Conservation (phyloP, 2,113 vertebrate species). For the Etheostoma cragini region DNA sequence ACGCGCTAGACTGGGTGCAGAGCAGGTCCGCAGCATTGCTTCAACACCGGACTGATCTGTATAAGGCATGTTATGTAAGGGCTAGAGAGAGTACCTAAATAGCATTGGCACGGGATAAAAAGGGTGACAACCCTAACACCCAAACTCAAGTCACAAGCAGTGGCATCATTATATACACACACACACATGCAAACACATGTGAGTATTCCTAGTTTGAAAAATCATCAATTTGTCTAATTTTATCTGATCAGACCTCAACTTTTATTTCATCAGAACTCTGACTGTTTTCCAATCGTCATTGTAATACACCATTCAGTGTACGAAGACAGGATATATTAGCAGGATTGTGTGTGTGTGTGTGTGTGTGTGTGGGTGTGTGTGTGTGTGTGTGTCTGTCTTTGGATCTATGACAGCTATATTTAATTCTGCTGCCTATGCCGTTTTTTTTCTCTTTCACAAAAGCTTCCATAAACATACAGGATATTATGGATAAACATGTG, state of each 20-base stretch:
- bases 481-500: slow-evolving; percentile 68
- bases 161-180: slow-evolving; percentile 5
- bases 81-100: slow-evolving; percentile 45
- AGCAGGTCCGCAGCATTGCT: background rate
- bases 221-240: background rate
- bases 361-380: too few relatives aligned
- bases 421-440: background rate
- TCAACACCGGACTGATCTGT: background rate
- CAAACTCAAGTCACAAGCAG: slow-evolving; percentile 38
- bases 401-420: slow-evolving; percentile 40
- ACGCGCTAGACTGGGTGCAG: background rate
- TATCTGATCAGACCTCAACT: background rate
- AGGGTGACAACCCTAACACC: slow-evolving; percentile 59
- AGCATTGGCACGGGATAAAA: slow-evolving; percentile 43
- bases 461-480: slow-evolving; percentile 54
- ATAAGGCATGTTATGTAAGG: slow-evolving; percentile 44
- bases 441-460: background rate
- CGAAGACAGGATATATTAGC: slow-evolving; percentile 17
- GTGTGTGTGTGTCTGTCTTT: background rate
- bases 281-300: slow-evolving; percentile 14
- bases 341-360: slow-evolving; percentile 1
- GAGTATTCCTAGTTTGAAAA: background rate
- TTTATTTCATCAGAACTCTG: background rate
- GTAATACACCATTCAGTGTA: background rate
- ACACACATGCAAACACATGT: slow-evolving; percentile 5